These are phyloP conservation scores for Axinella damicornis DNA, from an alignment of 37 sponge, comb jelly and placozoan species.

Conservation along the genomic window DNA sequence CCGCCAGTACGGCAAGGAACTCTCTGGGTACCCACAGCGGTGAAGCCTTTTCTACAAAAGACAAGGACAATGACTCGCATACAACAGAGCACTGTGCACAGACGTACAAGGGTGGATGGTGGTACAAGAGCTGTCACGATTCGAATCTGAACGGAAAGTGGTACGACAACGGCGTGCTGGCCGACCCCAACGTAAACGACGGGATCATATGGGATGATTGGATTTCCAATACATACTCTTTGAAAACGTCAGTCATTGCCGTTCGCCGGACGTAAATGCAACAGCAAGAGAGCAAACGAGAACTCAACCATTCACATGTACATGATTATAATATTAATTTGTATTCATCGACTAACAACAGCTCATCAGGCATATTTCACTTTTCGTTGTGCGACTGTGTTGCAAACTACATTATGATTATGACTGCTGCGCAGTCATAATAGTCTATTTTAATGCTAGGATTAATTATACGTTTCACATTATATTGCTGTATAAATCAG, in stretches of 20 bases:
- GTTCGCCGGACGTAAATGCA: background rate
- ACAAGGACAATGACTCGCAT: slow-evolving; percentile 55
- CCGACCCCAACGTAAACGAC: background rate
- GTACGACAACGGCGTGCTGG: slow-evolving; percentile 1
- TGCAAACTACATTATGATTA: too few species aligned
- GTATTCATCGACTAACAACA: too few species aligned
- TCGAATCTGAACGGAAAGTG: slow-evolving; percentile 60
- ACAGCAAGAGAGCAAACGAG: background rate
- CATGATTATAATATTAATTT: too few species aligned
- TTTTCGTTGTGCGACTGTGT: too few species aligned
- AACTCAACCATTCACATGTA: too few species aligned
- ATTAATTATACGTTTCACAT: too few species aligned
- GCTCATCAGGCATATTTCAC: too few species aligned
- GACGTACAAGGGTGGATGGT: slow-evolving; percentile 38
- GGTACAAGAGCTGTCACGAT: slow-evolving; percentile 50
- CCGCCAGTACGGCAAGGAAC: slow-evolving; percentile 27
- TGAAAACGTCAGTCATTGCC: background rate
- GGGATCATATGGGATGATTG: background rate
- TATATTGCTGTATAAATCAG: too few species aligned
- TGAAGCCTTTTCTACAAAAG: slow-evolving; percentile 50
- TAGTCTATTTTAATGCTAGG: too few species aligned
- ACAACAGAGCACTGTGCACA: slow-evolving; percentile 38
- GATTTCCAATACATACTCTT: background rate
- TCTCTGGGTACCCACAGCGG: slow-evolving; percentile 42
- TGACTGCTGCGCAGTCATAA: too few species aligned